Conservation (phyloP, 2,797 vertebrate genomes). For the Otolemur crassicaudatus region DNA sequence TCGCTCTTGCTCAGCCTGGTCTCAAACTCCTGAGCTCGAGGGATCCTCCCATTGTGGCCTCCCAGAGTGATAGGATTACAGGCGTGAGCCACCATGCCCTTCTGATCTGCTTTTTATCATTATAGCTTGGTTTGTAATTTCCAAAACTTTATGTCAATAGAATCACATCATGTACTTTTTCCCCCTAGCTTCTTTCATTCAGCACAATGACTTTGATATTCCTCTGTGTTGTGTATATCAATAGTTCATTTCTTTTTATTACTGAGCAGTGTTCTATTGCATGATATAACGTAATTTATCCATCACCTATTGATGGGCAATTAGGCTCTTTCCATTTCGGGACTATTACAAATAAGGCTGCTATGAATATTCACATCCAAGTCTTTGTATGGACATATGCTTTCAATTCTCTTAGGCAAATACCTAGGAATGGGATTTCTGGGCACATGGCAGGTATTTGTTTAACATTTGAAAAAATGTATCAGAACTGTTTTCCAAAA, state of each 20-base stretch:
- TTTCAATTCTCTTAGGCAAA: conserved; percentile 19
- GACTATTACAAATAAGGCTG: background rate
- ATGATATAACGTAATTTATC: background rate
- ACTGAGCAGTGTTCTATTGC: background rate
- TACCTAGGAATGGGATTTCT: background rate
- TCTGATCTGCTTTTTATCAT: conserved; percentile 6
- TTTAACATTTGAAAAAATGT: conserved; percentile 5
- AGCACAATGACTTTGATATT: background rate
- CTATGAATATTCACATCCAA: background rate
- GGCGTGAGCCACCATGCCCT: too few species aligned
- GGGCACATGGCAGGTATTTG: background rate
- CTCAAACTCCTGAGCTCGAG: too few species aligned
- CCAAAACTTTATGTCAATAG: conserved; percentile 16
- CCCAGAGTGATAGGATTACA: too few species aligned
- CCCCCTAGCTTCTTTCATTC: conserved; percentile 16
- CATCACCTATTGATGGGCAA: background rate
- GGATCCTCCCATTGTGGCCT: too few species aligned
- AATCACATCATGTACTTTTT: background rate
- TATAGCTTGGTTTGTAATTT: background rate
- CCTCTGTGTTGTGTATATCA: background rate
- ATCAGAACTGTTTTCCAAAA: background rate
- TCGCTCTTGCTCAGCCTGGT: too few species aligned
- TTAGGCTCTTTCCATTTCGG: background rate
- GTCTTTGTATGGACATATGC: background rate
- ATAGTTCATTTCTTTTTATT: conserved; percentile 43